Evolutionary conservation across 2,888 invertebrate genomes (phyloP).

Genomic region (Plagodis pulveraria): DNA sequence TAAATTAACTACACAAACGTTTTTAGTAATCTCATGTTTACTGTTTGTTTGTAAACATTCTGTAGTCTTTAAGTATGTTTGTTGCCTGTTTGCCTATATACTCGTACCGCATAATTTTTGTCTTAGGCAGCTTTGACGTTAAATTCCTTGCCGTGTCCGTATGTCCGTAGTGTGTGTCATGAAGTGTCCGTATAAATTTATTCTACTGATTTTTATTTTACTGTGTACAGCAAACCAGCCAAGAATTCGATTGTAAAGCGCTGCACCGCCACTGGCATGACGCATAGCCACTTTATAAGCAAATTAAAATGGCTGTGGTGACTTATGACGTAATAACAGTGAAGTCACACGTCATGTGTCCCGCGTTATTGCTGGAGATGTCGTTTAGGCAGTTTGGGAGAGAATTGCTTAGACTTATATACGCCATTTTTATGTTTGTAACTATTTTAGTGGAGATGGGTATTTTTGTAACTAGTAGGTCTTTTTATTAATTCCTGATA

Average conservation of each 20-base stretch:
- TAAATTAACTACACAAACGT: too few relatives aligned
- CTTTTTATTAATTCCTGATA: too few relatives aligned
- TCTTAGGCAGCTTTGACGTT: too few relatives aligned
- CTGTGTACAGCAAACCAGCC: constrained; percentile 34
- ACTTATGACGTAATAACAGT: constrained; percentile 62
- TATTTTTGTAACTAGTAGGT: not conserved
- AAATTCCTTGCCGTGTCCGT: not conserved
- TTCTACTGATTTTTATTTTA: constrained; percentile 11
- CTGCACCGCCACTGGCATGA: constrained; percentile 49
- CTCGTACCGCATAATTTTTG: too few relatives aligned
- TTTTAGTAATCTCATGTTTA: too few relatives aligned
- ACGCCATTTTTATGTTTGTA: not conserved
- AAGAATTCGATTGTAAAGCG: constrained; percentile 58
- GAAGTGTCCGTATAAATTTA: not conserved
- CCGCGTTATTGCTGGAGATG: constrained; percentile 5
- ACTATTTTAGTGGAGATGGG: not conserved
- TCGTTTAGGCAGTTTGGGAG: constrained; percentile 7
- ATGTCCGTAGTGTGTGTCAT: not conserved
- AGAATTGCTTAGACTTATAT: constrained; percentile 6
- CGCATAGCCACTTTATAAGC: constrained; percentile 62
- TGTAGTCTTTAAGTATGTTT: not conserved
- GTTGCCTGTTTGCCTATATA: not conserved
- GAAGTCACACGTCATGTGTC: constrained; percentile 26
- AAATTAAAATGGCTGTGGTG: constrained; percentile 64
- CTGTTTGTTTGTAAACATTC: too few relatives aligned